Conservation (phyloP, 1,140 invertebrate species). For the Drosophila pectinifera region DNA sequence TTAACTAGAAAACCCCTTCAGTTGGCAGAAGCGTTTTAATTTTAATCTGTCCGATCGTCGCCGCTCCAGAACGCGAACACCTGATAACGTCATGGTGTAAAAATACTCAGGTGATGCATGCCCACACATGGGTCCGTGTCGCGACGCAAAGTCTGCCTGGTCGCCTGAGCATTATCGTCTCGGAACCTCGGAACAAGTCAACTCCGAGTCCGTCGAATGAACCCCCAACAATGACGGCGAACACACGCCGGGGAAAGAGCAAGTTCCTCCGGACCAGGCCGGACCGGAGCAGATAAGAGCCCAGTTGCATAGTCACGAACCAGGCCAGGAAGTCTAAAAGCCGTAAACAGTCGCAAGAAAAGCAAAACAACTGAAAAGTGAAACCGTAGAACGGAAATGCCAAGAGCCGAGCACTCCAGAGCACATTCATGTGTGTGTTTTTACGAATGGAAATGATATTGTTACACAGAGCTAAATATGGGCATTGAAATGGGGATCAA, state of each 20-base stretch:
- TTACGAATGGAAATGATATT: background rate
- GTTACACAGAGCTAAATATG: background rate
- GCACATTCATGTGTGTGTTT: conserved; percentile 60
- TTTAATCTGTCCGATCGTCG: conserved; percentile 39
- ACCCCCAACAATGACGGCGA: conserved; percentile 27
- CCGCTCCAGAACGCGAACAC: conserved; percentile 3
- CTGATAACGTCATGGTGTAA: conserved; percentile 47
- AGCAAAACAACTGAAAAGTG: conserved; percentile 18
- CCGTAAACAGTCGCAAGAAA: conserved; percentile 44
- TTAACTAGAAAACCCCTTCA: conserved; percentile 25
- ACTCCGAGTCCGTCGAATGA: conserved; percentile 4
- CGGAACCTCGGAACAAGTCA: conserved; percentile 1
- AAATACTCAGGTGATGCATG: conserved; percentile 55
- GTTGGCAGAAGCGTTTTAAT: conserved; percentile 6
- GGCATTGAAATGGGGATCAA: background rate
- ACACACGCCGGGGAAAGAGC: conserved; percentile 18
- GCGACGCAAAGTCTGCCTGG: conserved; percentile 48
- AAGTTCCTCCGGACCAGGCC: conserved; percentile 16
- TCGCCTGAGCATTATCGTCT: conserved; percentile 16
- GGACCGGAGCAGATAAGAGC: conserved; percentile 51
- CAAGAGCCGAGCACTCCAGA: conserved; percentile 50
- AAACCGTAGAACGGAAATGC: conserved; percentile 70
- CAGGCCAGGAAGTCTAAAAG: conserved; percentile 66
- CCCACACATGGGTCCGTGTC: conserved; percentile 18
- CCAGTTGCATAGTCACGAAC: conserved; percentile 65